A percentile compares a stretch with the other conserved stretches of the same genome.
phyloP scores from a whole-genome alignment of 2,113 vertebrate genomes.

The Phocoena phocoena region DNA sequence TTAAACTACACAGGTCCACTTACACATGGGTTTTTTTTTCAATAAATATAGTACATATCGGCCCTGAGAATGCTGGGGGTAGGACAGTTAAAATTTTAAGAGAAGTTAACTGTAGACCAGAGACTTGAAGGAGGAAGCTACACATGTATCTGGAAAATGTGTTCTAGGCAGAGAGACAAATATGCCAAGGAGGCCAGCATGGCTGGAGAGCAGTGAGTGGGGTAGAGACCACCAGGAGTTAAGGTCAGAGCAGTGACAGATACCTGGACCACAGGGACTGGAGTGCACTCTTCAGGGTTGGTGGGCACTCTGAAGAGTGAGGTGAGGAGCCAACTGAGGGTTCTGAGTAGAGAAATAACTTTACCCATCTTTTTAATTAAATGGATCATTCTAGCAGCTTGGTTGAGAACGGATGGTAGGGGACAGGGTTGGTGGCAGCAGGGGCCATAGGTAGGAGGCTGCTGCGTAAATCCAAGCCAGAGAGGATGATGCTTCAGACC shows the following conservation, averaged over 20 bases:
- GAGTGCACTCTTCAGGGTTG: no score
- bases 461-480: neutral
- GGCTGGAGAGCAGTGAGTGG: neutral
- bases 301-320: neutral
- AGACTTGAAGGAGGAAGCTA: neutral
- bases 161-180: neutral
- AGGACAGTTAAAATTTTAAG: neutral
- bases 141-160: neutral
- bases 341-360: neutral
- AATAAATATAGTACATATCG: neutral
- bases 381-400: neutral
- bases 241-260: neutral
- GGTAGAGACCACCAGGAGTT: neutral
- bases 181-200: neutral
- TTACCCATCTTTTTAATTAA: neutral
- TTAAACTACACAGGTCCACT: neutral
- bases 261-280: neutral
- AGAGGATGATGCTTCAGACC: neutral
- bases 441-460: accelerated
- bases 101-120: neutral
- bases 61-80: neutral
- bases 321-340: neutral
- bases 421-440: neutral
- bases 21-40: neutral
- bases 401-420: neutral